Percentiles rank a stretch among this genome's conserved stretches.
Conservation (phyloP, 2,113 vertebrate species). For the Perca flavescens region DNA sequence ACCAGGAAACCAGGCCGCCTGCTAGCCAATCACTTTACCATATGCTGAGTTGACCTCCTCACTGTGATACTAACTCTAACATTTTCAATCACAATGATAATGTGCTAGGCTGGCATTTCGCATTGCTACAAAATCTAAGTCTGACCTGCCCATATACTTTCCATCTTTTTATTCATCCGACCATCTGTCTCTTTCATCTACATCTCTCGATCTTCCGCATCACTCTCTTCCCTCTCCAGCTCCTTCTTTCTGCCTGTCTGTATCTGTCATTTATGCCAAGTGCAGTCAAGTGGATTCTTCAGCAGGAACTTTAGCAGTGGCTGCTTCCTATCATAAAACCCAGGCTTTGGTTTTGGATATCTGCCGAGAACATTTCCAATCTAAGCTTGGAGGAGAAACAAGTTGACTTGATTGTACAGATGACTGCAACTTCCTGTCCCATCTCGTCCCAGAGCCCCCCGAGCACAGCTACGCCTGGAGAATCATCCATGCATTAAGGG, state of each 20-base stretch:
- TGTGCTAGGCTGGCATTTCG: not conserved
- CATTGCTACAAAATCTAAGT: not conserved
- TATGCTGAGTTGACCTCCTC: constrained; percentile 63
- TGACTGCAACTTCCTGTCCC: constrained; percentile 73
- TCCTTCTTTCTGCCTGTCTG: constrained; percentile 38
- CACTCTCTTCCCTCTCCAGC: constrained; percentile 13
- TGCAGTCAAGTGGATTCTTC: constrained; percentile 62
- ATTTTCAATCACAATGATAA: not conserved
- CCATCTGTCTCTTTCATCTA: not conserved
- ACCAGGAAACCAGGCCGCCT: constrained; percentile 52
- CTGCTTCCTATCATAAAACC: constrained; percentile 58
- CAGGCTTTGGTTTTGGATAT: constrained; percentile 49
- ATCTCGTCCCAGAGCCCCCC: constrained; percentile 55
- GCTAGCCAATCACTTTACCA: constrained; percentile 60
- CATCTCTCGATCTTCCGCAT: not conserved
- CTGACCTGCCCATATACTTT: not conserved
- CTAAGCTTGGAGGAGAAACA: constrained; percentile 62
- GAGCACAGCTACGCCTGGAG: constrained; percentile 56
- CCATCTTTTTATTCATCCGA: not conserved
- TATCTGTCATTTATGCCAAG: constrained; percentile 56
- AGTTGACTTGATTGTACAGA: constrained; percentile 79
- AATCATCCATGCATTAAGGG: constrained; percentile 70
- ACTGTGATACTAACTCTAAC: constrained; percentile 5
- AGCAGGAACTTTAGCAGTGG: constrained; percentile 51
- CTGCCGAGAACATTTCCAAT: constrained; percentile 60